A percentile compares a stretch with the other conserved stretches of the same genome.
Conservation (phyloP, 1,140 invertebrate species). For the Lordiphosa collinella region DNA sequence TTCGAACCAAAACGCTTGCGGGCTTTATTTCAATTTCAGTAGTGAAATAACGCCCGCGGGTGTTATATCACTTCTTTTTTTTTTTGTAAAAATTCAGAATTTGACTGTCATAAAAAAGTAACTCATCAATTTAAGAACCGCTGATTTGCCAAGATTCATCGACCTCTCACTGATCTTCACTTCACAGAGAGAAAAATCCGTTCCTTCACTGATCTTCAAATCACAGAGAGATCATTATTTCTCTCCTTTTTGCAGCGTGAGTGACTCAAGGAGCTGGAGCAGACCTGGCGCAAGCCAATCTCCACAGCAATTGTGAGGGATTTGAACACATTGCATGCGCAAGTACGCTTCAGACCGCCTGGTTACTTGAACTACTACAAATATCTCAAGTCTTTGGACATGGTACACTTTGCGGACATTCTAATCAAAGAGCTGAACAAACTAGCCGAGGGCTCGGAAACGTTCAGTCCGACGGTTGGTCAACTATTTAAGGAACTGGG, state of each 20-base stretch:
- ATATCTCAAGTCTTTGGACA: constrained; percentile 86
- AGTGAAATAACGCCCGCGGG: too few species aligned
- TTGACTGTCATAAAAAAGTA: too few species aligned
- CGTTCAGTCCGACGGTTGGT: constrained; percentile 86
- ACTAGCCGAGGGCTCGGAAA: constrained; percentile 87
- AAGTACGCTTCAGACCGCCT: constrained; percentile 76
- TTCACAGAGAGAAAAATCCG: too few species aligned
- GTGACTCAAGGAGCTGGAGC: constrained; percentile 83
- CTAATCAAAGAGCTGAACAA: constrained; percentile 85
- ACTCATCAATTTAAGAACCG: too few species aligned
- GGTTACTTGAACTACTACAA: constrained; percentile 83
- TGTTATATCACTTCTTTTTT: too few species aligned
- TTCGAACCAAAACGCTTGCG: too few species aligned
- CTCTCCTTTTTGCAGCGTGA: constrained; percentile 80
- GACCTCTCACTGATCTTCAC: too few species aligned
- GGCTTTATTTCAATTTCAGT: too few species aligned
- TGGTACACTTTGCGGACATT: constrained; percentile 84
- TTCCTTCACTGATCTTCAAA: too few species aligned
- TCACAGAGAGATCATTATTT: too few species aligned
- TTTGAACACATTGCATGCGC: constrained; percentile 82
- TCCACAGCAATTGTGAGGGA: constrained; percentile 84
- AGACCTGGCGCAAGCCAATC: constrained; percentile 84
- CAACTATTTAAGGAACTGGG: constrained; percentile 86
- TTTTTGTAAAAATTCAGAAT: too few species aligned
- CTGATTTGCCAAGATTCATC: too few species aligned